Base-by-base conservation (phyloP, 2,888 invertebrate species). In the Eilema depressum region DNA sequence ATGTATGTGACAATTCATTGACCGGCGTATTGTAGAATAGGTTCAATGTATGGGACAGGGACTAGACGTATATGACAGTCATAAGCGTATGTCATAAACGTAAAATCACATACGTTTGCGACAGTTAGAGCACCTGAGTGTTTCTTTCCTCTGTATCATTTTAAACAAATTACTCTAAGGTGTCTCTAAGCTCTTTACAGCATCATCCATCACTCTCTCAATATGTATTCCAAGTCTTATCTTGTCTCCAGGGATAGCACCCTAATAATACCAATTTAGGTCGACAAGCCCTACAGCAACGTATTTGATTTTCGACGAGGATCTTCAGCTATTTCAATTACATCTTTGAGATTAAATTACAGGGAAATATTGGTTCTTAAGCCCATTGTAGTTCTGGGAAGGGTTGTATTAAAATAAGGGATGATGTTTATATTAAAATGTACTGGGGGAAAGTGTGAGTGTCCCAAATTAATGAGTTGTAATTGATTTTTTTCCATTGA, bases 271-370 rank as follows among this genome's bases (percentile, higher is more conserved):
- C 73, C 23, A 62, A 75, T 75, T 57, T 20, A 64, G 71, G 68
- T 70, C 65, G 61, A 70, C 20, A 76, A 74, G 71, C 69, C 59
- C 65, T 69, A 71, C 53, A 41, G 8, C 59, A 28, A 69, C 74
- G 71, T 75, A 71, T 76, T 61, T 41, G 61, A 64, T 65, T 53
- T n/a, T 53, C 64, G 69, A 74, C 71, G 63, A 63, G 60, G 47
- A 37, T 59, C 60, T 62, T 68, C 23, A 79, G 70, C 69, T 75
- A 79, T 79, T 79, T 79, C 77, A 81, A 79, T 79, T 76, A 79
- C 63, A 73, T 74, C 63, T 73, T 74, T 53, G 61, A 69, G 74
- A 79, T 81, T 72, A 69, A 74, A 76, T 79, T 76, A 74, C 68
- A 79, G 53, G 67, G 69, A 68, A 81, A 70, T 81, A 74, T 79